phyloP scores from a whole-genome alignment of 1,140 invertebrate species.

The Tetramorium simillimum region DNA sequence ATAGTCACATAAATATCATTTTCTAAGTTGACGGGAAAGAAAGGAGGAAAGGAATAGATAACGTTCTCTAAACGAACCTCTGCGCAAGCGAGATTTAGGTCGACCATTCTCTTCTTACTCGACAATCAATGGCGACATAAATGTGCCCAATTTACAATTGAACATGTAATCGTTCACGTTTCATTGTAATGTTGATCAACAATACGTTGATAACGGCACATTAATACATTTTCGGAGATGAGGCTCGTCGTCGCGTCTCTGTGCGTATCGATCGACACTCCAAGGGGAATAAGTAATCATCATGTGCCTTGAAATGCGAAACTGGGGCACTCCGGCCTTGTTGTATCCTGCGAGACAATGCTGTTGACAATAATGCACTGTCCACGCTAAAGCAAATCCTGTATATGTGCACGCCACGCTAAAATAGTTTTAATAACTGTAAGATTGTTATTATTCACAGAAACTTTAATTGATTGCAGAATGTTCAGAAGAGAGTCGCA shows the following conservation, averaged over 20 bases:
- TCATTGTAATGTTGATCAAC: conserved; percentile 16
- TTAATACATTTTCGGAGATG: conserved; percentile 24
- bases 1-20: conserved; percentile 40
- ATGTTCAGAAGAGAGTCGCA: no score
- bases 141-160: conserved; percentile 21
- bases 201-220: not conserved
- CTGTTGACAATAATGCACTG: conserved; percentile 32
- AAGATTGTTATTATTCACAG: not conserved
- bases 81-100: conserved; percentile 17
- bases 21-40: conserved; percentile 1
- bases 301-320: conserved; percentile 46
- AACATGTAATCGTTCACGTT: conserved; percentile 8
- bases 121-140: not conserved
- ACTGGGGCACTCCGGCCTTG: conserved; percentile 41
- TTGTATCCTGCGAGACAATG: conserved; percentile 42
- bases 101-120: conserved; percentile 3
- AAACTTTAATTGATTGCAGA: no score
- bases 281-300: conserved; percentile 51
- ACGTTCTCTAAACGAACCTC: conserved; percentile 22
- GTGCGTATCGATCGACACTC: conserved; percentile 23
- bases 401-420: not conserved
- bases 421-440: not conserved
- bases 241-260: not conserved
- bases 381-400: conserved; percentile 12
- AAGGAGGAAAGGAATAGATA: not conserved